Conservation (phyloP, 64 coral and sea anemone genomes). For the Stichodactyla helianthus region DNA sequence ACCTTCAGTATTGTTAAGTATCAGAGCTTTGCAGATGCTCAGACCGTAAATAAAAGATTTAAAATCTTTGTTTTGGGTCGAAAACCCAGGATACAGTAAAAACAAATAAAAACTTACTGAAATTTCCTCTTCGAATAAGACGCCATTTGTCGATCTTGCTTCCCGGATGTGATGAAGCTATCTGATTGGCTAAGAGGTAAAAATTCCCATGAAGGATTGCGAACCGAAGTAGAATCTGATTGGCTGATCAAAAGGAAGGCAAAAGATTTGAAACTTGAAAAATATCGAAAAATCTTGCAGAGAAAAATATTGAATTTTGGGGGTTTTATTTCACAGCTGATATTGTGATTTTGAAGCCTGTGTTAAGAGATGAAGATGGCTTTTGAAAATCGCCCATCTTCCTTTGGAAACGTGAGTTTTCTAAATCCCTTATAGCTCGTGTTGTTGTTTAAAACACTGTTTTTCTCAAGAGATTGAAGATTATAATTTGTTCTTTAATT, state of each 20-base stretch:
- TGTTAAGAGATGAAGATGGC: neutral
- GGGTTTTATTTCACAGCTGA: too few relatives aligned
- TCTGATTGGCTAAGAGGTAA: slow-evolving; percentile 52
- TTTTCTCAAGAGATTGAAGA: neutral
- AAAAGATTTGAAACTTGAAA: slow-evolving; percentile 49
- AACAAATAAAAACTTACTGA: neutral
- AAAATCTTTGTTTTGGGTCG: neutral
- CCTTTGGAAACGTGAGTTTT: slow-evolving; percentile 74
- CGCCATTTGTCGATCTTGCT: slow-evolving; percentile 54
- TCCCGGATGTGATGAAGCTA: slow-evolving; percentile 53
- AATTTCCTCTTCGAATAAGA: slow-evolving; percentile 74
- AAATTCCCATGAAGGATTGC: slow-evolving; percentile 35
- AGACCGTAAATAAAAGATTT: neutral
- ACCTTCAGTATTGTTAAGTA: neutral
- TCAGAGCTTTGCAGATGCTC: neutral
- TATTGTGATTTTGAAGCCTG: too few relatives aligned
- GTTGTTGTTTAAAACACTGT: neutral
- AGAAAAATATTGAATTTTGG: neutral
- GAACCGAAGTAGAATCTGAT: slow-evolving; percentile 22
- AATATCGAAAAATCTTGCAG: neutral
- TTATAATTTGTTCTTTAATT: neutral
- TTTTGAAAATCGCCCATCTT: neutral
- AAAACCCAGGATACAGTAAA: neutral
- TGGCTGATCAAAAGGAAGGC: slow-evolving; percentile 30
- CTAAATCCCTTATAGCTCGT: neutral